Base-by-base conservation (phyloP, 2,888 invertebrate genomes). In the Odontocerum albicorne region DNA sequence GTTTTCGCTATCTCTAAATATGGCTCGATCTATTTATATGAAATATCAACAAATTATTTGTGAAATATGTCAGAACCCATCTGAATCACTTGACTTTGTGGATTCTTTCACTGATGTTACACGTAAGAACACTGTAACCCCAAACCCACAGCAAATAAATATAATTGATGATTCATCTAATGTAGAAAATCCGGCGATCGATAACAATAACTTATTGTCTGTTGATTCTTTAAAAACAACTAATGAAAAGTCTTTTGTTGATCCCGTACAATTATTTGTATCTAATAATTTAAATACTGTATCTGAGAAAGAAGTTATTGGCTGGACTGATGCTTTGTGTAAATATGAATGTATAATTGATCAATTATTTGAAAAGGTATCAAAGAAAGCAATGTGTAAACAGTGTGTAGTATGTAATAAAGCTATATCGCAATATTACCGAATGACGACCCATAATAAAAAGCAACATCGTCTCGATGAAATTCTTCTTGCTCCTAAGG, bases 1-100 rank as follows among this genome's bases (percentile, higher is more conserved):
- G 4, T 50, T 42, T 50, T 32, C 12, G 2, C 20, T 21, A n/a
- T 12, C 16, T 8, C 19, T 45, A 17, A 33, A 32, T 19, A 33
- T 12, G 12, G 15, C 33, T 12, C 10, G 10, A 10, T n/a, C 19
- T 8, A 19, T 6, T 19, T 45, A 33, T 32, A n/a, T 13, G 20
- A 33, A 45, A 33, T 45, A 33, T 33, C 17, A 45, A n/a, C 17
- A 45, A 32, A 45, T 45, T 17, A 19, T 33, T n/a, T 45, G 45
- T 12, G 21, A 45, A 17, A 7, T 8, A 10, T 45, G 45, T 13
- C 8, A 45, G 33, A 15, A 13, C 35, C 13, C 16, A 15, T 35
- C 15, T 16, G 15, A 13, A 2, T 35, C 35, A 10, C 15, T 15
- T 16, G 16, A 35, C 13, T 13, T 16, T 35, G 15, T 35, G 15